Conservation (phyloP, 2,888 invertebrate genomes). For the Hypselothyrea guttata region DNA sequence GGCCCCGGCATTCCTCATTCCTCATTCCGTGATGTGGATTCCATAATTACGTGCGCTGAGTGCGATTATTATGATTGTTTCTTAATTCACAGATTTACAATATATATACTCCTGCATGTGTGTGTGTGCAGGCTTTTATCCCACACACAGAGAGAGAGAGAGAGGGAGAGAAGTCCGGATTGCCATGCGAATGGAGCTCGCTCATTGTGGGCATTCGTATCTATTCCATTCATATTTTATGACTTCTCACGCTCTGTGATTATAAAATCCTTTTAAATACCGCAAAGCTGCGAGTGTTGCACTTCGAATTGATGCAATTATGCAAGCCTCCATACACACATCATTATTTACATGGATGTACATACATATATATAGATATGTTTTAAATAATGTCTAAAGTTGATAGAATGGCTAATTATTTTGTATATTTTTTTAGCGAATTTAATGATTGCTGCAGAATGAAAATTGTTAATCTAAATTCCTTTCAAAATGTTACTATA, state of each 20-base stretch:
- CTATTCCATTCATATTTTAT: conserved; percentile 38
- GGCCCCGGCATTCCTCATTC: conserved; percentile 24
- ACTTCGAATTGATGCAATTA: conserved; percentile 6
- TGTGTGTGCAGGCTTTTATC: neutral
- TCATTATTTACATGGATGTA: neutral
- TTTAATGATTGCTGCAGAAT: too few species aligned
- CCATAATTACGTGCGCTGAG: conserved; percentile 71
- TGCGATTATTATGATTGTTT: conserved; percentile 76
- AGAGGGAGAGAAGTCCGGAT: too few species aligned
- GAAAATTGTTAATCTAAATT: too few species aligned
- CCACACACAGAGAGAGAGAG: neutral
- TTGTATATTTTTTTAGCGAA: too few species aligned
- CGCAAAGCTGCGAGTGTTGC: conserved; percentile 21
- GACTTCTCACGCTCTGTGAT: conserved; percentile 15
- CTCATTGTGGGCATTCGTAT: conserved; percentile 34
- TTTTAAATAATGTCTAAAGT: too few species aligned
- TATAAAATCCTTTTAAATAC: conserved; percentile 27
- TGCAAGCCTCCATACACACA: neutral
- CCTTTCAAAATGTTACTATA: too few species aligned
- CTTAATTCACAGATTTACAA: conserved; percentile 64
- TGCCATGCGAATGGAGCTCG: neutral
- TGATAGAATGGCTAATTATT: too few species aligned
- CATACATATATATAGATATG: too few species aligned
- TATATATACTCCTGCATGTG: conserved; percentile 18
- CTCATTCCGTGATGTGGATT: conserved; percentile 52